These are phyloP conservation scores for Nymphalis io DNA, from an alignment of 1,140 invertebrate species.

Conservation along the genomic window DNA sequence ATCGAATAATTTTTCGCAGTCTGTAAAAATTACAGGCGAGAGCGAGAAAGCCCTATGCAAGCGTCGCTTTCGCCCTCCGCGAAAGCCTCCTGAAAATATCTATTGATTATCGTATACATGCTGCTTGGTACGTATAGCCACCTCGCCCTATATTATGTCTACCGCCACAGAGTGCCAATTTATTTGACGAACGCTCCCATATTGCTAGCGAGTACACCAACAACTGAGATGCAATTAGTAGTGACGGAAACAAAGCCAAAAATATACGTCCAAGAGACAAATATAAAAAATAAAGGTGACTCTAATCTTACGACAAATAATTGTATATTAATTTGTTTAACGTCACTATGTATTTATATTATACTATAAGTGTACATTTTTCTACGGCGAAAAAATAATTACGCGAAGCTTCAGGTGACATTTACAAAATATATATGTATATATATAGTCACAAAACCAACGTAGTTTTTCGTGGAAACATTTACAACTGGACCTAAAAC, in stretches of 20 bases:
- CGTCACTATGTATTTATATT: background rate
- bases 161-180: slow-evolving; percentile 72
- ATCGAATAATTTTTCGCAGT: slow-evolving; percentile 49
- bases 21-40: slow-evolving; percentile 68
- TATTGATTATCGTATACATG: slow-evolving; percentile 79
- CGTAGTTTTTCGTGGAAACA: background rate
- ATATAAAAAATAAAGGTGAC: background rate
- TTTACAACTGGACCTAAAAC: background rate
- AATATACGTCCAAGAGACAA: background rate
- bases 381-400: too few relatives aligned
- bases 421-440: background rate
- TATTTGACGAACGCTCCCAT: slow-evolving; percentile 71
- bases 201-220: slow-evolving; percentile 42
- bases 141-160: slow-evolving; percentile 73
- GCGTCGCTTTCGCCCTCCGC: slow-evolving; percentile 66
- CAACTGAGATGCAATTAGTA: slow-evolving; percentile 28
- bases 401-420: background rate
- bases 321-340: background rate
- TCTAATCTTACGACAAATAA: background rate
- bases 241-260: slow-evolving; percentile 14
- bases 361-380: too few relatives aligned
- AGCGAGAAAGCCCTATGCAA: slow-evolving; percentile 64
- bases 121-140: slow-evolving; percentile 68
- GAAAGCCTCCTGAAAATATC: slow-evolving; percentile 81
- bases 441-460: background rate